phyloP scores from a whole-genome alignment of 2,113 vertebrate species.

The Dissostichus mawsoni region DNA sequence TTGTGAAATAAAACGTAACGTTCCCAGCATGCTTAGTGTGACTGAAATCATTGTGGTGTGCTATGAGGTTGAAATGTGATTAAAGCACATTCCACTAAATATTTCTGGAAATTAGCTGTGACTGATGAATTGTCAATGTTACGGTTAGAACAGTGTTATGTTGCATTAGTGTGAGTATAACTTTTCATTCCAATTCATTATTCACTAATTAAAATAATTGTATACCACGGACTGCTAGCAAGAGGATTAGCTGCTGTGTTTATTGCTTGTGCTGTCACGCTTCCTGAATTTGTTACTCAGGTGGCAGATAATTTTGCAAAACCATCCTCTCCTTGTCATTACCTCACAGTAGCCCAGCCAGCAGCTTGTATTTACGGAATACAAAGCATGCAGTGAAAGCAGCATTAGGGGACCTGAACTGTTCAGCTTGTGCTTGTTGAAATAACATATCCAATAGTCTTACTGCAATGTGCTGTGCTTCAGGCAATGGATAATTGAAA shows the following conservation, averaged over 20 bases:
- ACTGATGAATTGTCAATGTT: constrained; percentile 17
- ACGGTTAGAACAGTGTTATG: constrained; percentile 14
- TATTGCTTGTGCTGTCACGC: constrained; percentile 43
- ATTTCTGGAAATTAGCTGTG: not conserved
- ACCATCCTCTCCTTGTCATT: constrained; percentile 39
- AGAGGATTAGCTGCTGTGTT: constrained; percentile 44
- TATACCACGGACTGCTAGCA: constrained; percentile 20
- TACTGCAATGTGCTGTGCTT: constrained; percentile 19
- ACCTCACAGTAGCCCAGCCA: constrained; percentile 29
- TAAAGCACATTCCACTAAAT: not conserved
- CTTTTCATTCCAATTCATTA: constrained; percentile 50
- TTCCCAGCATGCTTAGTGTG: not conserved
- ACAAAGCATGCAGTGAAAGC: constrained; percentile 34
- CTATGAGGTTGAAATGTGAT: not conserved
- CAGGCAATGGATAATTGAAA: constrained; percentile 62
- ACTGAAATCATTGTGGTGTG: not conserved
- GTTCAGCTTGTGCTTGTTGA: constrained; percentile 43
- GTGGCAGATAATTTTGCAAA: constrained; percentile 49
- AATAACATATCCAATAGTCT: constrained; percentile 44
- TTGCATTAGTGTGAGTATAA: constrained; percentile 21
- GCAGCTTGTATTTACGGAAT: constrained; percentile 52
- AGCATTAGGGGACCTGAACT: constrained; percentile 16
- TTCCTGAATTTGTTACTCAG: constrained; percentile 44
- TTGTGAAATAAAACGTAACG: not conserved
- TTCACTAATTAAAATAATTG: constrained; percentile 52